A percentile compares a stretch with the other conserved stretches of the same genome.
These are phyloP conservation scores for Drosophila sp. DNA, from an alignment of 1,140 invertebrate genomes.

Conservation along the genomic window DNA sequence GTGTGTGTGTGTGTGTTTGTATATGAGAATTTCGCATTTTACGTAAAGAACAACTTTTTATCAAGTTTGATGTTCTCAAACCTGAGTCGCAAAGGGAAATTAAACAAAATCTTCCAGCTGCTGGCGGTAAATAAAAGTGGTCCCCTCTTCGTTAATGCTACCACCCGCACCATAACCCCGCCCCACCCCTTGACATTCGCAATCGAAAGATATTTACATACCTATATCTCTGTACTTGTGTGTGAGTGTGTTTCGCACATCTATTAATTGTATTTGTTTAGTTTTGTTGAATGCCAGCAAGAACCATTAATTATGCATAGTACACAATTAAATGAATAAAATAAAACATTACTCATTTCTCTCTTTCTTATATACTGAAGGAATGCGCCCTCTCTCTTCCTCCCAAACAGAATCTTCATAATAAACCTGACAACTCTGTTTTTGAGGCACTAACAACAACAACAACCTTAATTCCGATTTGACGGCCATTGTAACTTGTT, in stretches of 20 bases:
- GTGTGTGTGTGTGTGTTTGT: slow-evolving; percentile 50
- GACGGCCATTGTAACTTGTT: slow-evolving; percentile 78
- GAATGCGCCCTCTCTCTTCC: slow-evolving; percentile 25
- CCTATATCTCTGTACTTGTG: not conserved
- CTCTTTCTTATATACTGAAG: slow-evolving; percentile 22
- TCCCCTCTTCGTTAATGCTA: slow-evolving; percentile 7
- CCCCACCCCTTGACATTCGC: slow-evolving; percentile 61
- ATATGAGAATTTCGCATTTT: slow-evolving; percentile 73
- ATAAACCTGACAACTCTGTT: slow-evolving; percentile 51
- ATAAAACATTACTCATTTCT: slow-evolving; percentile 43
- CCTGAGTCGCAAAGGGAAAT: slow-evolving; percentile 76
- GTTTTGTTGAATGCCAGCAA: slow-evolving; percentile 47
- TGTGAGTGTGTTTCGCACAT: slow-evolving; percentile 35
- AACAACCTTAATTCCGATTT: slow-evolving; percentile 54
- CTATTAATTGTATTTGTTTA: slow-evolving; percentile 62
- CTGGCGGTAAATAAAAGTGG: slow-evolving; percentile 73
- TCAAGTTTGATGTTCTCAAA: slow-evolving; percentile 76
- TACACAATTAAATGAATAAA: slow-evolving; percentile 68
- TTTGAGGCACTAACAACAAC: slow-evolving; percentile 37
- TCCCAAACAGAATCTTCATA: slow-evolving; percentile 29
- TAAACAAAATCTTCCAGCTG: slow-evolving; percentile 79
- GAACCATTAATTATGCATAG: slow-evolving; percentile 75
- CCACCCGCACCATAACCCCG: slow-evolving; percentile 33
- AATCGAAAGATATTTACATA: slow-evolving; percentile 36
- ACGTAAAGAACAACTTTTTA: slow-evolving; percentile 71